Percentiles rank a stretch among this genome's conserved stretches.
These are phyloP conservation scores for Crotalus helleri DNA, from an alignment of 2,113 vertebrate genomes.

Conservation along the genomic window DNA sequence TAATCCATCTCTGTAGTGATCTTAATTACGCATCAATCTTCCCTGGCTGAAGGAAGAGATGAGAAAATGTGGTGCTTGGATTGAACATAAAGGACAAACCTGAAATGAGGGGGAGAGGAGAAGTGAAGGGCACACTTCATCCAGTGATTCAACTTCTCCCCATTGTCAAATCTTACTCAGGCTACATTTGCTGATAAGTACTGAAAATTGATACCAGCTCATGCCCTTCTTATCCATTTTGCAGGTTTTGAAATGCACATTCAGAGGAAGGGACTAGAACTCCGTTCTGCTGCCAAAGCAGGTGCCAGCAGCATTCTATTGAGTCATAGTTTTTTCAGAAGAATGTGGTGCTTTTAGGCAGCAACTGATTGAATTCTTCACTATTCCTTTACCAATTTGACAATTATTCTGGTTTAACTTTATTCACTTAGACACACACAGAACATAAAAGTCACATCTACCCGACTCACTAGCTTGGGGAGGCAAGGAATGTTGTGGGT, in stretches of 20 bases:
- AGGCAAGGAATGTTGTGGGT: too few species aligned
- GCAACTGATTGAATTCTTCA: not conserved
- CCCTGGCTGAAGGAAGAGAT: conserved; percentile 38
- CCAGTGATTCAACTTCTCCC: conserved; percentile 1
- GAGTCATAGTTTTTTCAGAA: not conserved
- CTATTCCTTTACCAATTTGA: not conserved
- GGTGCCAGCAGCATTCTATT: not conserved
- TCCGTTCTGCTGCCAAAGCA: not conserved
- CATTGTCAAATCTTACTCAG: conserved; percentile 31
- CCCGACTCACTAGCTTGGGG: too few species aligned
- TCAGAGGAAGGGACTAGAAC: not conserved
- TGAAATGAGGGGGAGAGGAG: conserved; percentile 43
- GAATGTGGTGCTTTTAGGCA: not conserved
- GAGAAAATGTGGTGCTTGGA: conserved; percentile 39
- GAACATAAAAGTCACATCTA: not conserved
- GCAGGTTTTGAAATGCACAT: not conserved
- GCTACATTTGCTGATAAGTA: conserved; percentile 39
- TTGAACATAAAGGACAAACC: conserved; percentile 58
- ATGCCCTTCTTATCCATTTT: conserved; percentile 27
- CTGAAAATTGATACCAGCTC: conserved; percentile 16
- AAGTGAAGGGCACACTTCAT: conserved; percentile 39
- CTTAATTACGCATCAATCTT: conserved; percentile 66
- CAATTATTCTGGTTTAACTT: not conserved
- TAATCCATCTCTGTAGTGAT: conserved; percentile 54
- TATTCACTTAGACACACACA: not conserved